A percentile compares a stretch with the other conserved stretches of the same genome.
phyloP scores from a whole-genome alignment of 2,888 invertebrate genomes.

The Dicranocentrus wangi region DNA sequence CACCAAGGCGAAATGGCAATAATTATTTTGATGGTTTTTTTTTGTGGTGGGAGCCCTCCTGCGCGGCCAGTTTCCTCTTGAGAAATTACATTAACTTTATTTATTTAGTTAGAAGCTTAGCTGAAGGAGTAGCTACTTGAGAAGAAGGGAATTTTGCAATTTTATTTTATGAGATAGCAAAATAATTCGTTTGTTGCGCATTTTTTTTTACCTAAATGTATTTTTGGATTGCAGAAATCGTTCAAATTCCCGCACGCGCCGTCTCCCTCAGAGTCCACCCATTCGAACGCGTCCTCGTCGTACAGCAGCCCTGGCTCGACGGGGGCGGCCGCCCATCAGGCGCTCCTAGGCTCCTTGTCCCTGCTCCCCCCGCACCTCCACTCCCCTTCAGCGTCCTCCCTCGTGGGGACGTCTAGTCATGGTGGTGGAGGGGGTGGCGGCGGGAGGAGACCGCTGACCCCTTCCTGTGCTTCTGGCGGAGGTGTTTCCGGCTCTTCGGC shows the following conservation, averaged over 20 bases:
- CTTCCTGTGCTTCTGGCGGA: slow-evolving; percentile 52
- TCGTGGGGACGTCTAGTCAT: slow-evolving; percentile 46
- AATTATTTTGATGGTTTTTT: too few relatives aligned
- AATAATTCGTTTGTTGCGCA: too few relatives aligned
- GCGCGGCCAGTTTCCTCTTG: background rate
- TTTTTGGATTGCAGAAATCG: slow-evolving; percentile 65
- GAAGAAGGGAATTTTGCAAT: too few relatives aligned
- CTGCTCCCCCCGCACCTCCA: slow-evolving; percentile 48
- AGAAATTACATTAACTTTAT: background rate
- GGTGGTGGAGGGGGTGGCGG: slow-evolving; percentile 51
- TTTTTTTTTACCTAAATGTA: background rate
- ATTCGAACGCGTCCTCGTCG: slow-evolving; percentile 68
- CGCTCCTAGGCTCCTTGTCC: slow-evolving; percentile 29
- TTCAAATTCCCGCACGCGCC: slow-evolving; percentile 72
- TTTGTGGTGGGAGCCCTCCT: background rate
- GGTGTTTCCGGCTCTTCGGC: slow-evolving; percentile 33
- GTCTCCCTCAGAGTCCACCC: slow-evolving; percentile 71
- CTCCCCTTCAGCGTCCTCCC: slow-evolving; percentile 37
- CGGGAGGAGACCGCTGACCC: slow-evolving; percentile 53
- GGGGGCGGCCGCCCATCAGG: slow-evolving; percentile 11
- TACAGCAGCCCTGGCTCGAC: slow-evolving; percentile 72
- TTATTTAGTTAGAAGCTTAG: background rate
- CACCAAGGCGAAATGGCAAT: background rate
- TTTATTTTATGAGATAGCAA: too few relatives aligned
- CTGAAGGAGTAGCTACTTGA: too few relatives aligned